A percentile compares a stretch with the other conserved stretches of the same genome.
Conservation (phyloP, 2,888 invertebrate species). For the Poecilobothrus nobilitatus region DNA sequence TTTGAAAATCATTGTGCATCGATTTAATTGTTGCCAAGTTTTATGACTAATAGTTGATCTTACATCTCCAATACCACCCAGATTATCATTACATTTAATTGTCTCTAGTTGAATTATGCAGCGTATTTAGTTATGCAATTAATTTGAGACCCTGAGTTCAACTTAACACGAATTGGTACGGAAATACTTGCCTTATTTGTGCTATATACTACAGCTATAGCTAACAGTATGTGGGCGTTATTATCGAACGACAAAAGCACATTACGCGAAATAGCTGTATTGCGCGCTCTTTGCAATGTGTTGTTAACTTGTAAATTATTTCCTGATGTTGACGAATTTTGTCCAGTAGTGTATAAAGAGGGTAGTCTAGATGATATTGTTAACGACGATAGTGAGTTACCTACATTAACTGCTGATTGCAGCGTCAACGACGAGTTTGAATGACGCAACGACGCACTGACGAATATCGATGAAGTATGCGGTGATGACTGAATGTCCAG, state of each 20-base stretch:
- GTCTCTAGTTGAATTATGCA: no score
- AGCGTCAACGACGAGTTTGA: no score
- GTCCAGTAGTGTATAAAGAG: neutral
- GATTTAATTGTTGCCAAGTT: constrained; percentile 8
- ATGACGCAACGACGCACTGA: no score
- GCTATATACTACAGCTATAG: constrained; percentile 12
- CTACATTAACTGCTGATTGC: neutral
- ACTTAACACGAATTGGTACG: constrained; percentile 11
- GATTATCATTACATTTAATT: no score
- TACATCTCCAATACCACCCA: neutral
- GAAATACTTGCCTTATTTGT: neutral
- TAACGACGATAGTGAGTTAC: neutral
- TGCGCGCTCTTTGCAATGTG: no score
- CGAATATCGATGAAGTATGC: neutral
- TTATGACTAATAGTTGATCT: neutral
- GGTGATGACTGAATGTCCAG: neutral
- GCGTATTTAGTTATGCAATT: constrained; percentile 12
- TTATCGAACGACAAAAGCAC: neutral
- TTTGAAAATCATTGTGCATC: neutral
- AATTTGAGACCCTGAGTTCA: constrained; percentile 16
- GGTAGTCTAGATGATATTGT: no score
- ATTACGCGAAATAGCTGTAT: neutral
- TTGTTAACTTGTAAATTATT: neutral
- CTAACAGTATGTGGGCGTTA: no score
- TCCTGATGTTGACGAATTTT: no score